A percentile compares a stretch with the other conserved stretches of the same genome.
phyloP scores from a whole-genome alignment of 2,113 vertebrate genomes.

The Anoura caudifer region DNA sequence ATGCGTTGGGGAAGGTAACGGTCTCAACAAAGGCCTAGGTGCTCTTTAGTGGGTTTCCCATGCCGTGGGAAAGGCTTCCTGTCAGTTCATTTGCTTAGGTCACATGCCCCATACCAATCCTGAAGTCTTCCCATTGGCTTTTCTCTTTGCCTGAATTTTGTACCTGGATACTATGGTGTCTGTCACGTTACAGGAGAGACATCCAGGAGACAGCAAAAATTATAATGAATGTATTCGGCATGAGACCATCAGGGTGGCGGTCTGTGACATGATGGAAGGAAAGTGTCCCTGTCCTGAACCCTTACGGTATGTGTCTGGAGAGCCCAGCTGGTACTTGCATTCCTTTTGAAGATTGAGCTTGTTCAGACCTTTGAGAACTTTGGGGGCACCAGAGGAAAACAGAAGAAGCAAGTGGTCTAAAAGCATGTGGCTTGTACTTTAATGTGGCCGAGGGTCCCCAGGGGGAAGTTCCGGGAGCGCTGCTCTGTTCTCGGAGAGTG shows the following conservation, averaged over 20 bases:
- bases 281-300: constrained; percentile 95
- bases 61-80: background rate
- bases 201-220: constrained; percentile 98
- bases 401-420: background rate
- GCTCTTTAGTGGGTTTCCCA: background rate
- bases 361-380: background rate
- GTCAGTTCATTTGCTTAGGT: background rate
- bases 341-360: background rate
- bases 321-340: background rate
- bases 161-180: background rate
- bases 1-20: no score
- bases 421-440: background rate
- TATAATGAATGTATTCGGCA: constrained; percentile 99
- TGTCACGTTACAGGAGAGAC: constrained; percentile 88
- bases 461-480: background rate
- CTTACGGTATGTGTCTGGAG: constrained; percentile 84
- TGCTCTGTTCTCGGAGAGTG: background rate
- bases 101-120: background rate
- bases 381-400: background rate
- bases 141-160: background rate
- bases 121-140: background rate
- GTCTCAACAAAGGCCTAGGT: background rate
- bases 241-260: constrained; percentile 96
- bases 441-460: background rate
- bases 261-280: constrained; percentile 98